Percentiles rank a stretch among this genome's conserved stretches.
phyloP scores from a whole-genome alignment of 2,888 invertebrate genomes.

The Acanthosepion lycidas region DNA sequence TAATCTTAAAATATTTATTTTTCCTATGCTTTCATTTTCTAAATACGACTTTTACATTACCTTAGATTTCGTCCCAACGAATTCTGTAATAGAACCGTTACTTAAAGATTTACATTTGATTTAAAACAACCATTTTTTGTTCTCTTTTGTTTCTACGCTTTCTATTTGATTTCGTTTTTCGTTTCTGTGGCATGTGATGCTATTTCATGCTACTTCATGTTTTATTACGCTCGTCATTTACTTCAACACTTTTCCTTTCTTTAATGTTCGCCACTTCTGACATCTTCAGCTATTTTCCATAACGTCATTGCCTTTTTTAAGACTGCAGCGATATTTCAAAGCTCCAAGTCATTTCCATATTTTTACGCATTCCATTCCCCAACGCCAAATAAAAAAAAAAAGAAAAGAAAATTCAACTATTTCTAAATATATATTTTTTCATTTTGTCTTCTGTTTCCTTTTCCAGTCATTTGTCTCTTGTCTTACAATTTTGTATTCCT shows the following conservation, averaged over 20 bases:
- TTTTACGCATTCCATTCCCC: neutral
- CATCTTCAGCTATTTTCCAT: neutral
- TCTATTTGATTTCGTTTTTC: neutral
- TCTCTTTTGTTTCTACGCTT: neutral
- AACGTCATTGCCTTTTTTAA: neutral
- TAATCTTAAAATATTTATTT: no score
- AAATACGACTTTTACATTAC: no score
- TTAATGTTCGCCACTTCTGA: neutral
- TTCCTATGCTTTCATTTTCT: no score
- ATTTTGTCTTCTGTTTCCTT: neutral
- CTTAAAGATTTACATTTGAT: neutral
- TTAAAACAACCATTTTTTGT: neutral
- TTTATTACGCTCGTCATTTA: neutral
- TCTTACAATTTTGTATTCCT: neutral
- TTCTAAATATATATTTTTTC: neutral
- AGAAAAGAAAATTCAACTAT: no score
- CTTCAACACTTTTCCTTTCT: neutral
- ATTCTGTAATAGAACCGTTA: neutral
- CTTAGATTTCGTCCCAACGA: no score
- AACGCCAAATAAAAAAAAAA: neutral
- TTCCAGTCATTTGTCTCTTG: neutral
- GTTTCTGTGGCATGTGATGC: neutral
- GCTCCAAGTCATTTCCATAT: neutral
- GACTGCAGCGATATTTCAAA: neutral
- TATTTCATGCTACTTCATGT: neutral